Evolutionary conservation across 2,113 vertebrate species (phyloP), one percentile per base, ranked within the genome.

Genomic region (Tricholaema leucomelas): DNA sequence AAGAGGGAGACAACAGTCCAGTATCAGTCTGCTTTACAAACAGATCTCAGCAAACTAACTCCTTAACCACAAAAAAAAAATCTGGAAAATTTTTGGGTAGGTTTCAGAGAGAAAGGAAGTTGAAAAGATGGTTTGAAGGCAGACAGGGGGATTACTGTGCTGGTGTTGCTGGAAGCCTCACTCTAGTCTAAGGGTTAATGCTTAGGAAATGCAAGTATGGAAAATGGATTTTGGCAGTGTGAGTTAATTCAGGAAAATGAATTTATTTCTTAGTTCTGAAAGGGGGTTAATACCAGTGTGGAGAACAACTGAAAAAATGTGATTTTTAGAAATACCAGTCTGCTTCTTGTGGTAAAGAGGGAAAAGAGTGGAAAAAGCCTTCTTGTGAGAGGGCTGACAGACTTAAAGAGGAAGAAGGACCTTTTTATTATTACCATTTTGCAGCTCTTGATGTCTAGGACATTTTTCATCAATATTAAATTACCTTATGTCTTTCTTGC

Each of bases 1-100:
- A 75, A 91, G 89, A 91, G 80, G 90, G 85, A 90, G 87, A 90
- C 79, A 92, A n/a, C 10, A 8, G 17, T 15, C 27, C 56, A 66
- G 1, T 55, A 42, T 85, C 82, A 87, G 18, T 73, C 50, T 9
- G 19, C 27, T 85, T 90, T 30, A 46, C 38, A 72, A 77, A 21
- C 14, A 56, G 17, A 55, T 66, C 1, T 21, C 67, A 74, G 33
- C 10, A 7, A n/a, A 25, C 25, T 46, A 73, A 8, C 31, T 50
- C 25, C 61, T 85, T 52, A 67, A 67, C 20, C 31, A 31, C 15
- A n/a, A n/a, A n/a, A n/a, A n/a, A n/a, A n/a, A n/a, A n/a, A n/a
- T n/a, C n/a, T 42, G 12, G 5, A 15, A 80, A 36, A 59, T 61
- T 66, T 25, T 52, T 77, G 42, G 40, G 13, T 48, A 77, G 40